Base-by-base conservation (phyloP, 2,888 invertebrate species). In the Metalampra italica region DNA sequence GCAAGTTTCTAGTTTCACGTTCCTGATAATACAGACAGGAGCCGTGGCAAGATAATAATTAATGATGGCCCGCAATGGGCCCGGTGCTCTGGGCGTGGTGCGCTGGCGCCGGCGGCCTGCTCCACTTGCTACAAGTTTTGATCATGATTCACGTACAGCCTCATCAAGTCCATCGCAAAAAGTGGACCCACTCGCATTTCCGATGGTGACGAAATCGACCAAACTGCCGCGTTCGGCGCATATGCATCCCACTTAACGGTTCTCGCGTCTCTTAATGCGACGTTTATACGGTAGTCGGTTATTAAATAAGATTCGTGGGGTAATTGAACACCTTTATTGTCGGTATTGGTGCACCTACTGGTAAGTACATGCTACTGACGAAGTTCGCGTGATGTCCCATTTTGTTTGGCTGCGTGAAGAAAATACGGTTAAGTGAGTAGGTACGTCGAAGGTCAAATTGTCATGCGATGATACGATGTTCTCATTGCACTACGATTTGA, bases 221-320 rank as follows among this genome's bases (percentile, higher is more conserved):
- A 60, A 51, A 62, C 67, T 64, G 67, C 70, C 64, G 64, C 51
- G 55, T 57, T 52, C 64, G 68, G 71, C 71, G 68, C 67, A 72
- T 67, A 75, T 76, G 68, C 78, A 78, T 80, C 81, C 70, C 77
- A 79, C 76, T 77, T 82, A 82, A 84, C 82, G 80, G 80, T 80
- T 73, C 74, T 75, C 75, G 71, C 71, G 73, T 68, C 68, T 77
- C 75, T 82, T 78, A 83, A 82, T 80, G 75, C 68, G 68, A 71
- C 75, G 68, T 82, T 83, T 83, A 81, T 79, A 81, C 80, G 78
- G 78, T 80, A 78, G 82, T 81, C 77, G 70, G 76, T 82, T 82
- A 82, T 80, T 82, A 81, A 82, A 78, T 79, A 79, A 81, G 78
- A 80, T 76, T 78, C 78, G 64, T 70, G 67, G 69, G 73, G 77